Evolutionary conservation across 2,888 invertebrate species (phyloP).

Genomic region (Mellilla xanthometata): DNA sequence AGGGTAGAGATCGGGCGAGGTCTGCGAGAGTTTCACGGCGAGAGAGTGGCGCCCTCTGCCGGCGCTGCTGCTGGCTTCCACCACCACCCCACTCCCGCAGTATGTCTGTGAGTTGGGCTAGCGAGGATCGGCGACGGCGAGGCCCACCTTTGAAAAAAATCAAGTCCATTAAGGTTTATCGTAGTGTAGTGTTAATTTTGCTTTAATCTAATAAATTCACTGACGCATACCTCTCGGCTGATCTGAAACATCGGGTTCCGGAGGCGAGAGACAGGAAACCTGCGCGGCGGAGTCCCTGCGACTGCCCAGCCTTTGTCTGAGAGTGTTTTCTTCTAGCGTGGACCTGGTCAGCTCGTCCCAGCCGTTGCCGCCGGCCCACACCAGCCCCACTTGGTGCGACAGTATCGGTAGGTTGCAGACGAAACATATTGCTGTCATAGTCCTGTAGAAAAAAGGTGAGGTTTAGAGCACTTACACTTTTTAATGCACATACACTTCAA

Average conservation of each 20-base stretch:
- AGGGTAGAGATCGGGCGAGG: slow-evolving; percentile 91
- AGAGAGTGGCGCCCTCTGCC: slow-evolving; percentile 87
- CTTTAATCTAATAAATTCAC: too few species aligned
- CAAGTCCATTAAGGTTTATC: neutral
- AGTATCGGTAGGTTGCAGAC: slow-evolving; percentile 97
- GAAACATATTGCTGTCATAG: slow-evolving; percentile 97
- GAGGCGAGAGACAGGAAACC: slow-evolving; percentile 92
- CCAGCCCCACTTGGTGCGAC: slow-evolving; percentile 96
- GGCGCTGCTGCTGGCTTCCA: slow-evolving; percentile 72
- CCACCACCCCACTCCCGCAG: slow-evolving; percentile 93
- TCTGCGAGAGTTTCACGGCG: slow-evolving; percentile 94
- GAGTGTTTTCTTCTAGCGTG: slow-evolving; percentile 91
- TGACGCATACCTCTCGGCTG: slow-evolving; percentile 67
- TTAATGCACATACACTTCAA: slow-evolving; percentile 1
- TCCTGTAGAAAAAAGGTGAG: slow-evolving; percentile 83
- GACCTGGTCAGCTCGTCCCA: slow-evolving; percentile 96
- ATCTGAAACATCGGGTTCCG: slow-evolving; percentile 88
- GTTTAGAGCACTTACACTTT: too few species aligned
- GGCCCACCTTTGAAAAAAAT: slow-evolving; percentile 74
- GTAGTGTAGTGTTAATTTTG: too few species aligned
- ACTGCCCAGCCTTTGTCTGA: slow-evolving; percentile 92
- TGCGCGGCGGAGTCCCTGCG: slow-evolving; percentile 95
- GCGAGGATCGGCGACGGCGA: slow-evolving; percentile 90
- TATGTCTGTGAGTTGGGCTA: slow-evolving; percentile 95
- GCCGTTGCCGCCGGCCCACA: slow-evolving; percentile 97